Base-by-base conservation (phyloP, 2,888 invertebrate genomes). In the Drosophila anceps region DNA sequence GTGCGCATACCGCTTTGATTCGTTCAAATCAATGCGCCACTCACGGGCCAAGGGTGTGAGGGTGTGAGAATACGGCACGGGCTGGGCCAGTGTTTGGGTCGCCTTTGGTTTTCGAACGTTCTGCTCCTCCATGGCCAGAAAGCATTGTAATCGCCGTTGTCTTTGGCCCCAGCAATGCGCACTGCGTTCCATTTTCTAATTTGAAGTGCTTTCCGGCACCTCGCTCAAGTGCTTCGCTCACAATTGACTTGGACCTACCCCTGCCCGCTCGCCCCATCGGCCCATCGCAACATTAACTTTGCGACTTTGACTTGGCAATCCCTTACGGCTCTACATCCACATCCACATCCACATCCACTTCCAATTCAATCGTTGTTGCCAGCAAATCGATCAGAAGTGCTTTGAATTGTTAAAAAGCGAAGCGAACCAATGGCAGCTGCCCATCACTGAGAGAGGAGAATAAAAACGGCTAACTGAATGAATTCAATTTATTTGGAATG, bases 1-100 rank as follows among this genome's bases (percentile, higher is more conserved):
- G 90, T 90, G 90, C 88, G 90, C 86, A 81, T 87, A 90, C 87
- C 88, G 90, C 90, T 88, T 90, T 89, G 90, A 88, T 90, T 90
- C 90, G 90, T 89, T 87, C 82, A 88, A 86, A 88, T 90, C 87
- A 90, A 90, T 87, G 90, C 90, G 81, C 69, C 79, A 72, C 73
- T 73, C 76, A 72, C 71, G 70, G 70, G 66, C 64, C 67, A 74
- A 50, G 86, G 78, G 75, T 57, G 63, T 71, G 73, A 65, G 69
- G 60, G 37, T 35, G 29, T 2, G 24, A 24, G 24, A 4, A 24
- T n/a, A n/a, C 29, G 20, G 0, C 44, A 9, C 15, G 43, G 41
- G 27, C 43, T 64, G 48, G 46, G 62, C 62, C 59, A 48, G 71
- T 89, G 82, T 84, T 79, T 84, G 89, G 31, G 15, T 58, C 57